Evolutionary conservation across 2,888 invertebrate species (phyloP).

Genomic region (Aphidius colemani): DNA sequence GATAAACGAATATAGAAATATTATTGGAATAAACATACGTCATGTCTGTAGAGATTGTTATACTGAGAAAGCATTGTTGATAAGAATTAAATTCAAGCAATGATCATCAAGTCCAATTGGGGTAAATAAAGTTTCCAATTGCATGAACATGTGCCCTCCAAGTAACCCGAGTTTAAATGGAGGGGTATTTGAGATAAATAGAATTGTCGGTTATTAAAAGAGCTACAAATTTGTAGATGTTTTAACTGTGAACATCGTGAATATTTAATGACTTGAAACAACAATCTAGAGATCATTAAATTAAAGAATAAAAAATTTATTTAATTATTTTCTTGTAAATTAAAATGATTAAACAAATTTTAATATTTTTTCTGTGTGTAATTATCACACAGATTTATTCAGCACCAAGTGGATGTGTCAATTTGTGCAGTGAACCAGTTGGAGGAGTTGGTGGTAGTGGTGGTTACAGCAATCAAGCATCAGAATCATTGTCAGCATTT

Average conservation of each 20-base stretch:
- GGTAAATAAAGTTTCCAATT: not conserved
- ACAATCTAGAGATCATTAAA: not conserved
- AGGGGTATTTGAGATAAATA: conserved; percentile 40
- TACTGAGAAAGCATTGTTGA: not conserved
- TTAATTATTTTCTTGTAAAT: conserved; percentile 1
- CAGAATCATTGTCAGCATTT: conserved; percentile 22
- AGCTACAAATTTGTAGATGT: conserved; percentile 36
- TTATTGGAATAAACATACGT: not conserved
- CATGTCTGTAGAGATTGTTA: not conserved
- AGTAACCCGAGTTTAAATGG: conserved; percentile 30
- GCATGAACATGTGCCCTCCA: conserved; percentile 34
- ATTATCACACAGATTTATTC: conserved; percentile 37
- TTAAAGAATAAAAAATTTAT: not conserved
- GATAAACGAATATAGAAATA: conserved; percentile 13
- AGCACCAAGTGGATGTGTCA: conserved; percentile 43
- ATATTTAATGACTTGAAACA: conserved; percentile 12
- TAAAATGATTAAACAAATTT: conserved; percentile 32
- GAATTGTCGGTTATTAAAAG: conserved; percentile 29
- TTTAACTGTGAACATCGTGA: conserved; percentile 33
- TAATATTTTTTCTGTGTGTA: conserved; percentile 36
- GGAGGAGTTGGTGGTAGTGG: no score
- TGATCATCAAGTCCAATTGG: conserved; percentile 7
- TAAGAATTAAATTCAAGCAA: not conserved
- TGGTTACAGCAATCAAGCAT: conserved; percentile 3
- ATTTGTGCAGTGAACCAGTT: conserved; percentile 28